Base-by-base conservation (phyloP, 1,140 invertebrate species). In the Drosophila subobscura region DNA sequence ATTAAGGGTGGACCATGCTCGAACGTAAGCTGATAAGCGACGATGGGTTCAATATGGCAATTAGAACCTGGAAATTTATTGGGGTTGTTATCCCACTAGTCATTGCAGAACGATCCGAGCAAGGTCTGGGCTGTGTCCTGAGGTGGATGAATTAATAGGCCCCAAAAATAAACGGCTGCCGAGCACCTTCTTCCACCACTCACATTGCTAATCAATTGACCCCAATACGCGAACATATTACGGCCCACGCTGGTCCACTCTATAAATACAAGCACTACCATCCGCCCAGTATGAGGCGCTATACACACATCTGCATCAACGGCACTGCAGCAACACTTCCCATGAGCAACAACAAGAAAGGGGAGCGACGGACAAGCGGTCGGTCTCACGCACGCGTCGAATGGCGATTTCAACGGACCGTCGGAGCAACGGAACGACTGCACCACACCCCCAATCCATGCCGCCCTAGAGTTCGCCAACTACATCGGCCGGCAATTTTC, bases 401-500 rank as follows among this genome's bases (percentile, higher is more conserved):
- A 54, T 46, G 71, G 66, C 58, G 65, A 52, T 40, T 22, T 52
- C 61, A 63, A 7, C 60, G 7, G 16, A 66, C 47, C 25, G 75
- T 52, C 77, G 64, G 29, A 80, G 44, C 60, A 61, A 59, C 64
- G 71, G 44, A 47, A 63, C 33, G 46, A 67, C 65, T 67, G 65
- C 65, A 68, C 61, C 47, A 64, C 55, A 64, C 59, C 55, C 54
- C 55, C 59, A 37, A 37, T 37, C 55, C 54, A 50, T 37, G 33
- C 59, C 47, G 29, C 44, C 33, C 55, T 40, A 10, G 12, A 55
- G 54, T 40, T 57, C 7, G n/a, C 16, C 49, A 22, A 57, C 64
- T 27, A 54, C 71, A 74, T 52, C 68, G 72, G 57, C 76, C 68
- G 74, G 77, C 81, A 91, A 91, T 91, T 91, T 91, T 91, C 90